Percentiles rank a stretch among this genome's conserved stretches.
Conservation (phyloP, 1,140 invertebrate species). For the Drosophila lacteicornis region DNA sequence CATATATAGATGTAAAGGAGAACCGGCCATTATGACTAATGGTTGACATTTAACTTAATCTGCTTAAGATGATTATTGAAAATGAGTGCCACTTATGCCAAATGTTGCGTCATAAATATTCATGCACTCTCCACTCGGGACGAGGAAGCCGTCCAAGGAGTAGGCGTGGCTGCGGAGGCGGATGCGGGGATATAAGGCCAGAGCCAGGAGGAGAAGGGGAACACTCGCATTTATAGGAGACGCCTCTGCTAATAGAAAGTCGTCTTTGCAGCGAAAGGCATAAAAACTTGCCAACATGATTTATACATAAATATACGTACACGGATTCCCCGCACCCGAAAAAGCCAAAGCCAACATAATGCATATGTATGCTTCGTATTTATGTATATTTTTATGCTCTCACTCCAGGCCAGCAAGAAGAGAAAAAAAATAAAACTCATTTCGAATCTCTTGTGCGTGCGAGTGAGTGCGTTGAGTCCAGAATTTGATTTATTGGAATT, state of each 20-base stretch:
- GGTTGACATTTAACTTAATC: slow-evolving; percentile 84
- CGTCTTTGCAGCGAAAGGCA: slow-evolving; percentile 63
- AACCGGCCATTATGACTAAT: slow-evolving; percentile 81
- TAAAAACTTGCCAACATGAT: slow-evolving; percentile 83
- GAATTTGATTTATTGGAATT: slow-evolving; percentile 80
- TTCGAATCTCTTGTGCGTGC: slow-evolving; percentile 52
- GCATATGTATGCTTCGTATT: slow-evolving; percentile 63
- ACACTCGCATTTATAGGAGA: slow-evolving; percentile 54
- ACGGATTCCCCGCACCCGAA: slow-evolving; percentile 39
- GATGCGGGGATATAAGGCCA: slow-evolving; percentile 2
- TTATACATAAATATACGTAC: slow-evolving; percentile 76
- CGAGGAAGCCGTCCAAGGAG: slow-evolving; percentile 5
- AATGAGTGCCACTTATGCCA: slow-evolving; percentile 83
- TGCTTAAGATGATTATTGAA: slow-evolving; percentile 84
- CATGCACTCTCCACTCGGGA: slow-evolving; percentile 60
- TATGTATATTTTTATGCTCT: slow-evolving; percentile 61
- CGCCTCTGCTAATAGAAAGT: slow-evolving; percentile 76
- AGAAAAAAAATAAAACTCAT: slow-evolving; percentile 63
- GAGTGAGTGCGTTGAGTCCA: slow-evolving; percentile 32
- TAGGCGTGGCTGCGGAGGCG: slow-evolving; percentile 5
- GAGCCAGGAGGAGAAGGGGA: slow-evolving; percentile 22
- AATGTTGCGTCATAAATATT: slow-evolving; percentile 84
- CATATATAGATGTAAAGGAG: slow-evolving; percentile 38
- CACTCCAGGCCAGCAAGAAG: slow-evolving; percentile 8
- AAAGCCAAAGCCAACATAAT: slow-evolving; percentile 48